These are phyloP conservation scores for Zeugodacus cucurbitae DNA, from an alignment of 1,140 invertebrate genomes.

Conservation along the genomic window DNA sequence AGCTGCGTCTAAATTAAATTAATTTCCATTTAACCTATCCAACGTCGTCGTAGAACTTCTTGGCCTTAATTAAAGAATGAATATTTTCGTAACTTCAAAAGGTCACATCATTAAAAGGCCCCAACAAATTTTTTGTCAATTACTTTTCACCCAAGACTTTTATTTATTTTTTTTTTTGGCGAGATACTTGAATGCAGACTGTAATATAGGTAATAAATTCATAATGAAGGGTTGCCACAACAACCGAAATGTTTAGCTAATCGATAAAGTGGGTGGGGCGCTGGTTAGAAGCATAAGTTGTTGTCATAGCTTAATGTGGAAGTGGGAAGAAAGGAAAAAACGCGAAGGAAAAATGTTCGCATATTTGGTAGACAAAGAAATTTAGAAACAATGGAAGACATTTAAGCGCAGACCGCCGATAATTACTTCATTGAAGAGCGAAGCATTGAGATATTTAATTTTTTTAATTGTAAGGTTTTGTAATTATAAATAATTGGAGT, in stretches of 20 bases:
- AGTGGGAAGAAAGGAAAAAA: background rate
- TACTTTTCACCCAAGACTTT: background rate
- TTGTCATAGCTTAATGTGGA: background rate
- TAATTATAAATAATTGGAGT: background rate
- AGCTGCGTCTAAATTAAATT: background rate
- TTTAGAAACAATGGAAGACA: background rate
- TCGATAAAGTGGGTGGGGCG: background rate
- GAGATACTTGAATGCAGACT: background rate
- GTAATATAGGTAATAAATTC: constrained; percentile 1
- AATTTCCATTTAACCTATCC: background rate
- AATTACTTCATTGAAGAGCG: background rate
- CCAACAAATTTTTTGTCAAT: background rate
- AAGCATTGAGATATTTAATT: background rate
- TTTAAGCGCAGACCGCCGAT: background rate
- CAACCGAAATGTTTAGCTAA: background rate
- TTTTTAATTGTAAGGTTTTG: background rate
- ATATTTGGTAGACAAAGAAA: background rate
- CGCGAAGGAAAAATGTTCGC: background rate
- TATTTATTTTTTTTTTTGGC: background rate
- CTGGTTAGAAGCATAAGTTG: background rate
- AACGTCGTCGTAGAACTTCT: background rate
- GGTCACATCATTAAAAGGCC: background rate
- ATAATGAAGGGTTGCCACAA: background rate
- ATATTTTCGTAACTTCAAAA: constrained; percentile 9
- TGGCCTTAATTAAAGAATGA: background rate